A percentile compares a stretch with the other conserved stretches of the same genome.
These are phyloP conservation scores for Tychaedon coryphoeus DNA, from an alignment of 2,113 vertebrate species.

Conservation along the genomic window DNA sequence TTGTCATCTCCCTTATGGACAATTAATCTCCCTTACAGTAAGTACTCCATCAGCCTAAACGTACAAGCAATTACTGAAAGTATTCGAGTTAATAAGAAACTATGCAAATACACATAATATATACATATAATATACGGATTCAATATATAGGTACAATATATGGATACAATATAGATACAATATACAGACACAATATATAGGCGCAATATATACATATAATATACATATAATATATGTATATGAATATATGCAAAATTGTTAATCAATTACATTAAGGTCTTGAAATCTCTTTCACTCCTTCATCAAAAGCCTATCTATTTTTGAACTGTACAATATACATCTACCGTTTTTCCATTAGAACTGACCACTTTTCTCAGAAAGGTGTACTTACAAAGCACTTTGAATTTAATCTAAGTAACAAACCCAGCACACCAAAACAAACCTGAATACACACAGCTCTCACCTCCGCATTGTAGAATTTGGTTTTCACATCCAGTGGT, in stretches of 20 bases:
- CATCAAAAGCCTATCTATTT: not conserved
- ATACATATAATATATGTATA: too few species aligned
- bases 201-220: too few species aligned
- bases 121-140: too few species aligned
- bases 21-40: not conserved
- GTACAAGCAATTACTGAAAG: not conserved
- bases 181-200: too few species aligned
- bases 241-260: not conserved
- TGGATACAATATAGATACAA: too few species aligned
- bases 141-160: too few species aligned
- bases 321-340: not conserved
- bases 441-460: not conserved
- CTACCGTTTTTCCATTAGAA: not conserved
- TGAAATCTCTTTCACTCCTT: not conserved
- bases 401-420: not conserved
- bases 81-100: not conserved
- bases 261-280: not conserved
- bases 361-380: not conserved
- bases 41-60: not conserved
- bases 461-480: constrained; percentile 99
- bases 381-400: not conserved
- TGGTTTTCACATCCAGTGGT: constrained; percentile 97
- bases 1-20: not conserved
- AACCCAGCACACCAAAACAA: not conserved
- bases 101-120: too few species aligned